These are phyloP conservation scores for Schizothorax lantsangensis DNA, from an alignment of 2,797 vertebrate species.

Conservation along the genomic window DNA sequence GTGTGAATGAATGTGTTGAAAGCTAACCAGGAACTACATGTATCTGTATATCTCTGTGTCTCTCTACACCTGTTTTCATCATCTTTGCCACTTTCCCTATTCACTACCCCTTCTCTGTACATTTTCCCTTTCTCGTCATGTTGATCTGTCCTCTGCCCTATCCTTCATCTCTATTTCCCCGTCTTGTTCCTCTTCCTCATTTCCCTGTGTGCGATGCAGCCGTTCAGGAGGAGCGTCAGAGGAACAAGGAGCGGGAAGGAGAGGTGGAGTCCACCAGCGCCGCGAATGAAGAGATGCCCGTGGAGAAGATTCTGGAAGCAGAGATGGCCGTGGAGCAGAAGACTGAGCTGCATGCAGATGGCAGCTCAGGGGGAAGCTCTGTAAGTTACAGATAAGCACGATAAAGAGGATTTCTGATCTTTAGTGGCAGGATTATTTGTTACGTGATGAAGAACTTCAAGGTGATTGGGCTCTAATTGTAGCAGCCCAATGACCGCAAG, in stretches of 20 bases:
- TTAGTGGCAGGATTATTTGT: background rate
- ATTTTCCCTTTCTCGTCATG: constrained; percentile 20
- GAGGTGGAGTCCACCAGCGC: constrained; percentile 85
- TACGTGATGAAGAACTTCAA: background rate
- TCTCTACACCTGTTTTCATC: constrained; percentile 50
- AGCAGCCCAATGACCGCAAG: background rate
- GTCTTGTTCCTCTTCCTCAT: constrained; percentile 23
- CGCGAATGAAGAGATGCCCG: constrained; percentile 93
- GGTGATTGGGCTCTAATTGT: background rate
- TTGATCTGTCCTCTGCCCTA: background rate
- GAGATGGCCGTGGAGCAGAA: constrained; percentile 94
- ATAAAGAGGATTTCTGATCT: background rate
- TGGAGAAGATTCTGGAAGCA: constrained; percentile 93
- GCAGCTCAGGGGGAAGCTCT: constrained; percentile 85
- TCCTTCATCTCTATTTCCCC: background rate
- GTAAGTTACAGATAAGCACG: constrained; percentile 74
- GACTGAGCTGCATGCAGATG: constrained; percentile 89
- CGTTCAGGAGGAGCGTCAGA: constrained; percentile 93
- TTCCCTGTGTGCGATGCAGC: constrained; percentile 72
- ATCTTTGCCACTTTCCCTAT: constrained; percentile 3
- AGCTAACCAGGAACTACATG: constrained; percentile 63
- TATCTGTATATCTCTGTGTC: constrained; percentile 60
- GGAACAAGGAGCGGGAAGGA: constrained; percentile 85
- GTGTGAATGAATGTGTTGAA: constrained; percentile 58
- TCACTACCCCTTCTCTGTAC: constrained; percentile 10